phyloP scores from a whole-genome alignment of 2,113 vertebrate genomes.

The Salminus brasiliensis region DNA sequence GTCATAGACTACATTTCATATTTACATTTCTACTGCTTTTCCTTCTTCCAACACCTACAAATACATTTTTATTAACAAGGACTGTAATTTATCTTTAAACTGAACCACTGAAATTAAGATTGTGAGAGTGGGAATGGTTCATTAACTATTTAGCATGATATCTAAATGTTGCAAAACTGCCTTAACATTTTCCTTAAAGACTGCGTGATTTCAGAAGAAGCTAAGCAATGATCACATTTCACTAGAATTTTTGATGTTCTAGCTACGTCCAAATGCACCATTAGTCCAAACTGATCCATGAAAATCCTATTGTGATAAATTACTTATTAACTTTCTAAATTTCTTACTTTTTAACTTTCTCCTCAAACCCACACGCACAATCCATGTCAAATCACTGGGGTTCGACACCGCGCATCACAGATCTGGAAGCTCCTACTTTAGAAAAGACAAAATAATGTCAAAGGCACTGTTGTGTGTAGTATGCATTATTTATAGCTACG shows the following conservation, averaged over 20 bases:
- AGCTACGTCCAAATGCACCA: background rate
- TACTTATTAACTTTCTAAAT: background rate
- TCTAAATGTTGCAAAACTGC: background rate
- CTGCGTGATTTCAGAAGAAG: background rate
- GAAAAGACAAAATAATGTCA: background rate
- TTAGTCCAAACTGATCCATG: background rate
- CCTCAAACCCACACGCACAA: constrained; percentile 8
- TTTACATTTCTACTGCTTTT: too few relatives aligned
- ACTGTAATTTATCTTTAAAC: too few relatives aligned
- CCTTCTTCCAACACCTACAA: too few relatives aligned
- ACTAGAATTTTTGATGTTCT: background rate
- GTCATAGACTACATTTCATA: too few relatives aligned
- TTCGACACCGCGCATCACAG: background rate
- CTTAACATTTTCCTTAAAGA: background rate
- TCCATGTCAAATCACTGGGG: constrained; percentile 2
- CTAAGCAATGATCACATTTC: background rate
- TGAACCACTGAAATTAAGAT: background rate
- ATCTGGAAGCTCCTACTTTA: background rate
- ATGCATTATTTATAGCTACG: background rate
- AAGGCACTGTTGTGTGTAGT: background rate
- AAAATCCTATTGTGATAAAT: background rate
- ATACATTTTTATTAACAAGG: too few relatives aligned
- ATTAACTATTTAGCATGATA: background rate
- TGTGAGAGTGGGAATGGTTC: background rate
- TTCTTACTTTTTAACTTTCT: background rate